These are phyloP conservation scores for Loris lydekkerianus DNA, from an alignment of 2,797 vertebrate species.

Conservation along the genomic window DNA sequence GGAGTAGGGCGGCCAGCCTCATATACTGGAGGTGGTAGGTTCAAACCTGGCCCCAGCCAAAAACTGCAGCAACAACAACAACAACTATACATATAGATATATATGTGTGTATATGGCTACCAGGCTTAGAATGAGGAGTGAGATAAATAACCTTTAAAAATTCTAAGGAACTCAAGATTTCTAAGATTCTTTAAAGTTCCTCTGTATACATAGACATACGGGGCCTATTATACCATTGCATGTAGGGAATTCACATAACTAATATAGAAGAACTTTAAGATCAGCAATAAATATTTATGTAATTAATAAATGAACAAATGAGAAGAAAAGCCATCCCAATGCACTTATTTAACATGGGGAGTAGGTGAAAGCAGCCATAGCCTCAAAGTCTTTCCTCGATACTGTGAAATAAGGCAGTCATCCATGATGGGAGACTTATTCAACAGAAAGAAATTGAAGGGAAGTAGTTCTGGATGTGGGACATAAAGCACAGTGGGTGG, in stretches of 20 bases:
- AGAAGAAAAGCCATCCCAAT: neutral
- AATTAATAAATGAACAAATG: neutral
- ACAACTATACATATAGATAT: no score
- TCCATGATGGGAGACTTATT: neutral
- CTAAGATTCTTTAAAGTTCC: neutral
- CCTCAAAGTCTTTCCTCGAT: neutral
- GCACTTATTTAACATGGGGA: neutral
- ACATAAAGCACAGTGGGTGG: neutral
- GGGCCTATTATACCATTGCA: neutral
- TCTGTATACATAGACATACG: neutral
- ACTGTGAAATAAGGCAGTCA: neutral
- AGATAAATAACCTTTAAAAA: neutral
- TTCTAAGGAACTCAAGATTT: conserved; percentile 27
- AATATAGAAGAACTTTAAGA: neutral
- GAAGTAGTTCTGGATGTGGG: neutral
- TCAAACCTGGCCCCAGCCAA: no score
- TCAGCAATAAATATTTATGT: neutral
- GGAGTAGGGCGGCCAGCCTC: no score
- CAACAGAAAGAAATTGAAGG: neutral
- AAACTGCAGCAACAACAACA: no score
- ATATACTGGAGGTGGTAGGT: no score
- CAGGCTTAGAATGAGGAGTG: neutral
- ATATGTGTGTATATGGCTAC: no score
- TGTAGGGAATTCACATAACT: neutral
- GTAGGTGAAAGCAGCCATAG: neutral